phyloP scores from a whole-genome alignment of 2,888 invertebrate genomes.

The Pterostichus niger region DNA sequence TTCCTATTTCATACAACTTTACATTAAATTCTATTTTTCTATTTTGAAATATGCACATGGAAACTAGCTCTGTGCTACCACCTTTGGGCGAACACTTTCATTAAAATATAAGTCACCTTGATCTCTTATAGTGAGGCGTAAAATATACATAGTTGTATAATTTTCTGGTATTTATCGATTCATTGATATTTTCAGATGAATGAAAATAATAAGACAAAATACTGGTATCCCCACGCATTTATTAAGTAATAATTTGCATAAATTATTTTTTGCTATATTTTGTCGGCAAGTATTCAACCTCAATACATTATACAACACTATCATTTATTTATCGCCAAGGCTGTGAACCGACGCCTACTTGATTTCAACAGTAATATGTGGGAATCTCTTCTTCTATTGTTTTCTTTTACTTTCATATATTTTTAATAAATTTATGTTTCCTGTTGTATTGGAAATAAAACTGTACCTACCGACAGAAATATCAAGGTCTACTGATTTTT shows the following conservation, averaged over 20 bases:
- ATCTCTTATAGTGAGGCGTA: neutral
- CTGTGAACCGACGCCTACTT: constrained; percentile 23
- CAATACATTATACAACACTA: constrained; percentile 51
- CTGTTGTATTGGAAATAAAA: constrained; percentile 19
- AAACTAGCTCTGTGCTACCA: too few species aligned
- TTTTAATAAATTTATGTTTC: constrained; percentile 7
- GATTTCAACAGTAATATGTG: neutral
- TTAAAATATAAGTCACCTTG: too few species aligned
- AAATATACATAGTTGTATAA: neutral
- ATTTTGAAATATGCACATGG: too few species aligned
- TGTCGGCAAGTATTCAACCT: constrained; percentile 6
- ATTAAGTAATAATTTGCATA: constrained; percentile 6
- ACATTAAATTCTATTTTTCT: too few species aligned
- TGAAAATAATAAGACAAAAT: constrained; percentile 27
- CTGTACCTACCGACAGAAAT: neutral
- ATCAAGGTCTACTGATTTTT: neutral
- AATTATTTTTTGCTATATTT: neutral
- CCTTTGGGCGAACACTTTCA: too few species aligned
- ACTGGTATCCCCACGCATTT: constrained; percentile 28
- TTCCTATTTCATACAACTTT: too few species aligned
- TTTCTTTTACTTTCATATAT: constrained; percentile 26
- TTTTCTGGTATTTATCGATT: constrained; percentile 2
- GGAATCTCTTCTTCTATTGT: constrained; percentile 9
- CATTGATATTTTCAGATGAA: constrained; percentile 35
- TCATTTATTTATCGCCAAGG: constrained; percentile 47